A percentile compares a stretch with the other conserved stretches of the same genome.
Conservation (phyloP, 2,113 vertebrate genomes). For the Alaudala cheleensis region DNA sequence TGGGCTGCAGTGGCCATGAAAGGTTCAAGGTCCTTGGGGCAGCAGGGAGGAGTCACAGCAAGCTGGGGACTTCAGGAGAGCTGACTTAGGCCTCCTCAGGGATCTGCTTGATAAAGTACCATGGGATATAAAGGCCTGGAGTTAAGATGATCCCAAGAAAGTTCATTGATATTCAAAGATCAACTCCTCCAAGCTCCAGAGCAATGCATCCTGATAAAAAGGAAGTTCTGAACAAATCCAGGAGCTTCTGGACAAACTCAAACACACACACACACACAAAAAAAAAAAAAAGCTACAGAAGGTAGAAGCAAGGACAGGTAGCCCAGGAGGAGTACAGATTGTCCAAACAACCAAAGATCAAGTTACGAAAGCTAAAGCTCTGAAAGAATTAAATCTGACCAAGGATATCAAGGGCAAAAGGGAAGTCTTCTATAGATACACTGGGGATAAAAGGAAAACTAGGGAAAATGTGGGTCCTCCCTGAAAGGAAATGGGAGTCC, state of each 20-base stretch:
- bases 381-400: neutral
- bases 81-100: neutral
- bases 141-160: neutral
- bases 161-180: neutral
- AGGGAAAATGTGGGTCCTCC: neutral
- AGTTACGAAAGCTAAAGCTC: neutral
- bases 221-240: neutral
- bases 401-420: neutral
- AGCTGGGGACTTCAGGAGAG: fast-evolving
- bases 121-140: neutral
- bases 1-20: neutral
- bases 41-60: neutral
- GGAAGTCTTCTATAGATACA: neutral
- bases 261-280: neutral
- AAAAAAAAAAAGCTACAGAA: neutral
- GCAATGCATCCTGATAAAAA: neutral
- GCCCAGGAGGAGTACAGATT: neutral
- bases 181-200: neutral
- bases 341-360: neutral
- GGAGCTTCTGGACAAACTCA: neutral
- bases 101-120: neutral
- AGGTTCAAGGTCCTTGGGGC: neutral
- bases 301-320: neutral
- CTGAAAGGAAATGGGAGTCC: neutral
- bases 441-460: neutral